Evolutionary conservation across 2,797 vertebrate genomes (phyloP).

Genomic region (Paratrypauchen microcephalus): DNA sequence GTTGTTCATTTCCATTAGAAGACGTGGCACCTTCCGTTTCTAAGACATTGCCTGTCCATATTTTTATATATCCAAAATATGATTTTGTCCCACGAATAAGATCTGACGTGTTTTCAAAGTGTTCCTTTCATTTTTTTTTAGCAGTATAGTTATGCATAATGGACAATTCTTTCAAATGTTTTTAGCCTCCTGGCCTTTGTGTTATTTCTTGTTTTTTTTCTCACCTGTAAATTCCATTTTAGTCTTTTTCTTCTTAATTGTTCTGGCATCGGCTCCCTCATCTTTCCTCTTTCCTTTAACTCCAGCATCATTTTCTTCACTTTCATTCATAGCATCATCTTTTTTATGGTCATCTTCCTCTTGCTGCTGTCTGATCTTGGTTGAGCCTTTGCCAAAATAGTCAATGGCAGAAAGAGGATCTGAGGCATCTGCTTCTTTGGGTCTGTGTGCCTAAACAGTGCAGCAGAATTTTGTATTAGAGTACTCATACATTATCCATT

Average conservation of each 20-base stretch:
- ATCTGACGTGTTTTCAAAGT: too few species aligned
- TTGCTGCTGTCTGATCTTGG: conserved; percentile 38
- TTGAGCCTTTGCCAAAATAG: conserved; percentile 78
- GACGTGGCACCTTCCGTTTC: too few species aligned
- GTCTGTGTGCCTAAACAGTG: conserved; percentile 71
- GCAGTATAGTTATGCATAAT: neutral
- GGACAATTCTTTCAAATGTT: neutral
- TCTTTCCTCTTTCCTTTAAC: conserved; percentile 57
- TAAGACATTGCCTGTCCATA: too few species aligned
- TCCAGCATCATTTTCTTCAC: conserved; percentile 21
- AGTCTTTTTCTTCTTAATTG: conserved; percentile 46
- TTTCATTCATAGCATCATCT: conserved; percentile 21
- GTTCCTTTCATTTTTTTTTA: too few species aligned
- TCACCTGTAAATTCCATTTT: conserved; percentile 56
- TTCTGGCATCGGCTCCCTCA: conserved; percentile 19
- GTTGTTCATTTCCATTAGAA: too few species aligned
- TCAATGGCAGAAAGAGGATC: conserved; percentile 74
- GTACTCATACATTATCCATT: neutral
- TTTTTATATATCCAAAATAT: too few species aligned
- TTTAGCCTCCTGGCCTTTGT: neutral
- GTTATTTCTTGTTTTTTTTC: too few species aligned
- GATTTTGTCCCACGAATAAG: too few species aligned
- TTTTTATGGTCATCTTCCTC: conserved; percentile 12
- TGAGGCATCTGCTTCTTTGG: conserved; percentile 39
- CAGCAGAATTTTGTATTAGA: neutral